These are phyloP conservation scores for Mixornis gularis DNA, from an alignment of 2,113 vertebrate genomes.

Conservation along the genomic window DNA sequence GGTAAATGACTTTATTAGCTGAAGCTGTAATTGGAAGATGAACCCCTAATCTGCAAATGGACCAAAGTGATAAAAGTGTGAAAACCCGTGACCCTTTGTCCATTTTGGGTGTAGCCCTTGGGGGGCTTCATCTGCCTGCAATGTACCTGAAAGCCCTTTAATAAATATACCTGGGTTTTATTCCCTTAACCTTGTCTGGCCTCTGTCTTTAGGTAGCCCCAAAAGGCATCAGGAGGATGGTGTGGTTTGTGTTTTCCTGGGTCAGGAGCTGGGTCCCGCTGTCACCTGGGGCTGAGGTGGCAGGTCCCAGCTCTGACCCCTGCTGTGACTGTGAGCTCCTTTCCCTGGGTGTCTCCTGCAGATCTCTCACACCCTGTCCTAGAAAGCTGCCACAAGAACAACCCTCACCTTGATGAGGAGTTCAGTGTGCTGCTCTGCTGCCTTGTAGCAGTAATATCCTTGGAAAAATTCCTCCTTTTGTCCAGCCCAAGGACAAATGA, in stretches of 20 bases:
- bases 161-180: neutral
- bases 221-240: neutral
- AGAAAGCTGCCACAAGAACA: neutral
- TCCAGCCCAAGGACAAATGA: slow-evolving; percentile 6
- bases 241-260: fast-evolving
- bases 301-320: neutral
- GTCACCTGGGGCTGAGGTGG: neutral
- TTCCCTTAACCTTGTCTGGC: fast-evolving
- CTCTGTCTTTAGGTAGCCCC: neutral
- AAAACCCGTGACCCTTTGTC: fast-evolving
- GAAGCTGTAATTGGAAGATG: neutral
- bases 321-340: neutral
- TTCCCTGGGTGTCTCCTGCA: neutral
- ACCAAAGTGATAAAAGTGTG: neutral
- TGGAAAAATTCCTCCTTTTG: neutral
- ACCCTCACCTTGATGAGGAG: neutral
- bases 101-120: neutral
- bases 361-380: neutral
- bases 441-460: neutral
- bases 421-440: neutral
- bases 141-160: neutral
- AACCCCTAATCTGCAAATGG: neutral
- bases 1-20: neutral
- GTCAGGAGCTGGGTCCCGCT: fast-evolving
- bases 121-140: fast-evolving